phyloP scores from a whole-genome alignment of 2,888 invertebrate genomes.

The Chesias legatella region DNA sequence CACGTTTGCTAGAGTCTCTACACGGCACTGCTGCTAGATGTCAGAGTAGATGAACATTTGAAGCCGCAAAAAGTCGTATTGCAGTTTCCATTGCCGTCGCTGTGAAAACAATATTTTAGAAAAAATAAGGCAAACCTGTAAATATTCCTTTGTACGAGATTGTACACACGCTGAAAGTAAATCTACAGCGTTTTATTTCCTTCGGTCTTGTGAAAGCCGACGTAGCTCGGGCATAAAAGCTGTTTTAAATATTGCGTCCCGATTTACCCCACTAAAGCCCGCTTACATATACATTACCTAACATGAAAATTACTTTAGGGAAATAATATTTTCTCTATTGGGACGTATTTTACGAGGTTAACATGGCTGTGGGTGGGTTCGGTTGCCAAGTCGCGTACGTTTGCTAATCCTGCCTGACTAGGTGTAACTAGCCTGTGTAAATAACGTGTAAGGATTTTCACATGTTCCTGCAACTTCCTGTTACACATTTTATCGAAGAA shows the following conservation, averaged over 20 bases:
- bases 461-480: too few species aligned
- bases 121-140: conserved; percentile 32
- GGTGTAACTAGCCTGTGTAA: conserved; percentile 12
- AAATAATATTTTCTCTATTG: conserved; percentile 46
- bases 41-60: conserved; percentile 14
- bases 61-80: conserved; percentile 11
- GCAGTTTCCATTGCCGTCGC: conserved; percentile 6
- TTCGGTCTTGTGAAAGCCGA: conserved; percentile 55
- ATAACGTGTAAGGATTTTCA: conserved; percentile 7
- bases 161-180: conserved; percentile 51
- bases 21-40: neutral
- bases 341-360: conserved; percentile 34
- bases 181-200: conserved; percentile 60
- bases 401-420: conserved; percentile 14
- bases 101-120: conserved; percentile 11
- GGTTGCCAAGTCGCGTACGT: conserved; percentile 8
- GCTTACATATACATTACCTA: conserved; percentile 56
- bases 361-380: conserved; percentile 11
- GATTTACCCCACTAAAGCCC: conserved; percentile 63
- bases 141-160: conserved; percentile 41
- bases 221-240: conserved; percentile 62
- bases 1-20: conserved; percentile 2
- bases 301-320: conserved; percentile 52
- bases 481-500: too few species aligned
- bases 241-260: conserved; percentile 71